Conservation (phyloP, 2,113 vertebrate species). For the Riparia riparia region DNA sequence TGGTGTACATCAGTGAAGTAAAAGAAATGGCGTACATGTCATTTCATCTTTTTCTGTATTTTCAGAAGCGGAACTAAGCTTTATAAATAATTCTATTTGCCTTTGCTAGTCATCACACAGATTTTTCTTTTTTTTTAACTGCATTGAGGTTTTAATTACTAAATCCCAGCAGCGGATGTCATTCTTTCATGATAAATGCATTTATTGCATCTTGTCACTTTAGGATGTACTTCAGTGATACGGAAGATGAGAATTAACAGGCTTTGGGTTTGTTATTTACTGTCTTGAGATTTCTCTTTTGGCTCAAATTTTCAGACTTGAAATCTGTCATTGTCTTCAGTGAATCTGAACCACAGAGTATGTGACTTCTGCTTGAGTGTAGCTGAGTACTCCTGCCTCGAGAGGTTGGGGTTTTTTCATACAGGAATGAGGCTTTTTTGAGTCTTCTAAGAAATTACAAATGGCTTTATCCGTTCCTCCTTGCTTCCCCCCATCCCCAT, state of each 20-base stretch:
- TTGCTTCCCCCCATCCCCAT: background rate
- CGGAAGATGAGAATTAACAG: background rate
- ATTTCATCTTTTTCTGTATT: background rate
- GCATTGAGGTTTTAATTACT: background rate
- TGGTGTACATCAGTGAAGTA: background rate
- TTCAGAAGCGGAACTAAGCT: background rate
- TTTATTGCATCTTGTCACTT: background rate
- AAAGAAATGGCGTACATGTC: background rate
- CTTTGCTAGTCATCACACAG: background rate
- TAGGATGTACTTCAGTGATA: background rate
- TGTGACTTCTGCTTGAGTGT: background rate
- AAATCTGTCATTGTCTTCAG: background rate
- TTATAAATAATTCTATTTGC: background rate
- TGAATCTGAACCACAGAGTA: background rate
- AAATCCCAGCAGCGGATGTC: background rate
- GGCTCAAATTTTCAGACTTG: background rate
- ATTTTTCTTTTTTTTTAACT: background rate
- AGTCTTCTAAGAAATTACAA: background rate
- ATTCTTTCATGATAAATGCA: background rate
- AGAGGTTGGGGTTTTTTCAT: background rate
- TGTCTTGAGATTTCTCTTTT: background rate
- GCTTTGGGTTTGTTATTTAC: background rate
- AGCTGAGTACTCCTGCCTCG: background rate
- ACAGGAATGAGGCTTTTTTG: background rate
- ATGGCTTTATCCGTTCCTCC: background rate